Base-by-base conservation (phyloP, 1,140 invertebrate genomes). In the Eupristina koningsbergeri region DNA sequence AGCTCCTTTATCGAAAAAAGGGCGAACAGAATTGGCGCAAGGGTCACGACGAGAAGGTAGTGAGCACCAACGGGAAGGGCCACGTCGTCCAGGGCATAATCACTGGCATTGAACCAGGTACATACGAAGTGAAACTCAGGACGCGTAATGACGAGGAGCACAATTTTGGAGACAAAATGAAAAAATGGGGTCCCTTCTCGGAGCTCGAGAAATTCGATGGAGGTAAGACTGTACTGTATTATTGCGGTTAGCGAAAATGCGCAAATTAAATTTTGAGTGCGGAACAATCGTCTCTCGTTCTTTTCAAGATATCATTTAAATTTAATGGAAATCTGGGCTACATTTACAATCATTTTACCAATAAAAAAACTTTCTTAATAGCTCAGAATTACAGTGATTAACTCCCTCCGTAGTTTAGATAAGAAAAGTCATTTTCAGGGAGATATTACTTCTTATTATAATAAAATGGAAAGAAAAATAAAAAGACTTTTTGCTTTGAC, bases 131-230 rank as follows among this genome's bases (percentile, higher is more conserved):
- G 1, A 78, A 53, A n/a, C 29, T 80, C 22, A 79, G 84, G 63
- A n/a, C 67, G 19, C 73, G 84, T 47, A 85, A 81, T 64, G 63
- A 71, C 50, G 63, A 71, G 31, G 78, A 80, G 26, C 58, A 67
- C 34, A 0, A 13, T 3, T n/a, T 76, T 13, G 63, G 7, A 8
- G 36, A 75, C 39, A 34, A 53, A 19, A 29, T 36, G 5, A 34
- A 2, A 29, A 34, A 58, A 7, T 85, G 84, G 79, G 84, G 84
- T 45, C 84, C 79, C 3, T 85, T 34, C 29, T 85, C 84, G 17
- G 61, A 76, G 0, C n/a, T 34, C 26, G 39, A 78, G 19, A 71
- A 81, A 15, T 85, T 85, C 50, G 74, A 78, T 41, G 84, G 84
- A 47, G 41, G 41, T 45, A 45, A 45, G 41, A 45, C 41, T 5